Conservation (phyloP, 2,888 invertebrate genomes). For the Hypsopygia costalis region DNA sequence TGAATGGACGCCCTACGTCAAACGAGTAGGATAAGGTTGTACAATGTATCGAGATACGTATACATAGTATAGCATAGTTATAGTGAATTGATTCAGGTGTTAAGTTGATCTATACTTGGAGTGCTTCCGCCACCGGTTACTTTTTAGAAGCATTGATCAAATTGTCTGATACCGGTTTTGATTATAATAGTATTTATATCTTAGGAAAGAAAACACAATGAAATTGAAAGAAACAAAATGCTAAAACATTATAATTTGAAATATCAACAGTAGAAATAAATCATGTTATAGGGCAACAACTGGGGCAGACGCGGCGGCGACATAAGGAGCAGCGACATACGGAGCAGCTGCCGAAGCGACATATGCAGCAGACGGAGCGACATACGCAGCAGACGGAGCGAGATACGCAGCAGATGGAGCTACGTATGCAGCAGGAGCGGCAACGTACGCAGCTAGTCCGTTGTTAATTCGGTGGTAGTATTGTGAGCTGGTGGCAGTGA, state of each 20-base stretch:
- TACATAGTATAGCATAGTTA: no score
- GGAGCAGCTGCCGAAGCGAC: conserved; percentile 25
- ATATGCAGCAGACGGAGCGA: conserved; percentile 37
- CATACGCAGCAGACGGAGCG: conserved; percentile 42
- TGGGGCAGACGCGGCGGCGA: conserved; percentile 29
- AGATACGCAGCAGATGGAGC: conserved; percentile 39
- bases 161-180: no score
- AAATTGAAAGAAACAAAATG: no score
- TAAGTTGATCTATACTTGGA: no score
- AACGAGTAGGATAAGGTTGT: no score
- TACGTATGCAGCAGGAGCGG: conserved; percentile 58
- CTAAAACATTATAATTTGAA: conserved; percentile 26
- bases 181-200: no score
- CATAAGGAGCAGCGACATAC: conserved; percentile 29
- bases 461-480: conserved; percentile 84
- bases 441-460: conserved; percentile 63
- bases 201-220: no score
- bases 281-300: conserved; percentile 33
- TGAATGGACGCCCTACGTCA: no score
- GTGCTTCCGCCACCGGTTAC: no score
- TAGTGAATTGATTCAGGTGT: no score
- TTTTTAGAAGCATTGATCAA: no score
- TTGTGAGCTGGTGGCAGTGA: conserved; percentile 85
- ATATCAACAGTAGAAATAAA: conserved; percentile 28
- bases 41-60: no score